phyloP scores from a whole-genome alignment of 2,888 invertebrate genomes.

The Vesta saturnalis region DNA sequence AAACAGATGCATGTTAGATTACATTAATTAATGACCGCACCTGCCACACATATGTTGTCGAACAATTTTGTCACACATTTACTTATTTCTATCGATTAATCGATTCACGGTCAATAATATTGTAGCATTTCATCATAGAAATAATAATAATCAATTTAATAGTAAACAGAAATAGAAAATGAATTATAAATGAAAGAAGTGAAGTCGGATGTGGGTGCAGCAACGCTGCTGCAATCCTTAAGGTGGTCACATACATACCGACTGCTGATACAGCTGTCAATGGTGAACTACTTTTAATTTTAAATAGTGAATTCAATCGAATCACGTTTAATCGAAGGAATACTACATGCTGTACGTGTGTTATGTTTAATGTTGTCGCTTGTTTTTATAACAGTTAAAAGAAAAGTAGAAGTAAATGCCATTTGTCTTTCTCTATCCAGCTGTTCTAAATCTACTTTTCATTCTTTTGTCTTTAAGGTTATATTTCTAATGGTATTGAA shows the following conservation, averaged over 20 bases:
- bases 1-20: slow-evolving; percentile 45
- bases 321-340: slow-evolving; percentile 43
- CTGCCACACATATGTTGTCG: slow-evolving; percentile 34
- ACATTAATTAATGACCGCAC: slow-evolving; percentile 45
- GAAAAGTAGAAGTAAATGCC: slow-evolving; percentile 36
- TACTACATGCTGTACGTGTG: slow-evolving; percentile 34
- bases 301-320: slow-evolving; percentile 47
- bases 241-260: slow-evolving; percentile 44
- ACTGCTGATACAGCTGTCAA: slow-evolving; percentile 45
- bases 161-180: slow-evolving; percentile 23
- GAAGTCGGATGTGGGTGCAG: slow-evolving; percentile 49
- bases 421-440: slow-evolving; percentile 26
- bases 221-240: slow-evolving; percentile 45
- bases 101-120: background rate
- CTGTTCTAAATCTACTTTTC: no score
- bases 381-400: slow-evolving; percentile 29
- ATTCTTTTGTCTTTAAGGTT: no score
- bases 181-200: slow-evolving; percentile 36
- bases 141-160: background rate
- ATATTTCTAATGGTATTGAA: no score
- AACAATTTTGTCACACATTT: slow-evolving; percentile 22
- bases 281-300: slow-evolving; percentile 49
- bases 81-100: background rate
- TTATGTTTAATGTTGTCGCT: slow-evolving; percentile 23
- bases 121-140: background rate